Evolutionary conservation across 2,113 vertebrate species (phyloP), one percentile per base, ranked within the genome.

Genomic region (Cephalopterus ornatus): DNA sequence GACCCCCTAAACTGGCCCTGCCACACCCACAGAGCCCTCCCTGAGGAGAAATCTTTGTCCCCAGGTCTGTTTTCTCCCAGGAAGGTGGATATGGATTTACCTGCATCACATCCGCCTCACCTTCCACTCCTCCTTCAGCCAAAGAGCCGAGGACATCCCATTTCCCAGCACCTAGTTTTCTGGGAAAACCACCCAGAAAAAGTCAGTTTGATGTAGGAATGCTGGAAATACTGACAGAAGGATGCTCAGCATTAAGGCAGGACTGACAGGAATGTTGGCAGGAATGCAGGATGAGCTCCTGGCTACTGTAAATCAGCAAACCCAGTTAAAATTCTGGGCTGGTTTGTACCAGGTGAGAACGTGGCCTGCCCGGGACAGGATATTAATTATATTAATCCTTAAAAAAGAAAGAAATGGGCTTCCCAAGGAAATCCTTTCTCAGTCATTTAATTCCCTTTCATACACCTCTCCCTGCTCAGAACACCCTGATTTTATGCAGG

Each of bases 401-500:
- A 62, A 89, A 96, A 85, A 22, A 94, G 85, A 93, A 92, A 83
- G 91, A 59, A 96, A 77, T 5, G 8, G 16, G 93, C 26, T 66
- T 85, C 53, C 39, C 11, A 28, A 47, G 72, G 92, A 97, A 97
- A 97, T 96, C 95, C 96, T 80, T 70, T 77, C 63, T 27, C 63
- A 68, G 82, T 74, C 92, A 59, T 91, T 96, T 96, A 95, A 95
- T 95, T 93, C 93, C 92, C 86, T 79, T 75, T 79, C 46, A 73
- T 73, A 83, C 65, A 68, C 88, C 80, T 74, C 56, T n/a, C 75
- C 76, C 84, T 20, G 75, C 94, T 85, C 33, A 7, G 41, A 94
- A 42, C 82, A 88, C 78, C 87, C 93, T 95, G 91, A 96, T 94
- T 96, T 96, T 93, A 97, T 97, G 97, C 97, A 95, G 95, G 79